phyloP scores from a whole-genome alignment of 2,797 vertebrate genomes.

The Podarcis lilfordi region DNA sequence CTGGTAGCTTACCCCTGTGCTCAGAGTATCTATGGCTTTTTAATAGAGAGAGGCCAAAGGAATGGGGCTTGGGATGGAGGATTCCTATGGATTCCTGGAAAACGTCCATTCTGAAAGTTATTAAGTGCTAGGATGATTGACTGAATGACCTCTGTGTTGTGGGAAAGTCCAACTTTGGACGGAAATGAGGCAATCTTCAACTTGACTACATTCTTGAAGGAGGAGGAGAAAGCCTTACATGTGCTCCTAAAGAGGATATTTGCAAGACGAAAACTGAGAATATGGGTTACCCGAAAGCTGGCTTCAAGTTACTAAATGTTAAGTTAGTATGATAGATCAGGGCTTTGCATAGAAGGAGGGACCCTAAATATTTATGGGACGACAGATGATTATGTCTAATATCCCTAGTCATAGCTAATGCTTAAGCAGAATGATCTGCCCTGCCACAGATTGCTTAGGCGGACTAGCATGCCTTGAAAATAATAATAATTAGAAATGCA shows the following conservation, averaged over 20 bases:
- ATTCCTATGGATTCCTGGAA: conserved; percentile 29
- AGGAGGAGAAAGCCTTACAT: not conserved
- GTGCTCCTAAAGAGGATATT: not conserved
- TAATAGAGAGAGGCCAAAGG: not conserved
- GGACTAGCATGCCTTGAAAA: not conserved
- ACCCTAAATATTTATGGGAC: not conserved
- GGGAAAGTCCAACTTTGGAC: conserved; percentile 31
- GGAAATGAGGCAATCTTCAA: conserved; percentile 17
- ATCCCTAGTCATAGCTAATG: not conserved
- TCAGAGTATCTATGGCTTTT: not conserved
- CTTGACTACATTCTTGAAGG: conserved; percentile 18
- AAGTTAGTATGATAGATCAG: not conserved
- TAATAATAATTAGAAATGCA: not conserved
- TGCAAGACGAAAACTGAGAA: not conserved
- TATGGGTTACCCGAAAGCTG: not conserved
- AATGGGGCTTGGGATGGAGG: not conserved
- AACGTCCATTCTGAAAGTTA: conserved; percentile 32
- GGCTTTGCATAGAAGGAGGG: not conserved
- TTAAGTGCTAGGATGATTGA: conserved; percentile 26
- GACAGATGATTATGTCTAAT: not conserved
- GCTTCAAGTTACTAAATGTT: accelerated
- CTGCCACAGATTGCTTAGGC: not conserved
- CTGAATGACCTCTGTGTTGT: conserved; percentile 30
- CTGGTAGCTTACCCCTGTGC: not conserved
- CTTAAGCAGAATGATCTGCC: not conserved